A percentile compares a stretch with the other conserved stretches of the same genome.
These are phyloP conservation scores for Microtus ochrogaster DNA, from an alignment of 2,113 vertebrate species.

Conservation along the genomic window DNA sequence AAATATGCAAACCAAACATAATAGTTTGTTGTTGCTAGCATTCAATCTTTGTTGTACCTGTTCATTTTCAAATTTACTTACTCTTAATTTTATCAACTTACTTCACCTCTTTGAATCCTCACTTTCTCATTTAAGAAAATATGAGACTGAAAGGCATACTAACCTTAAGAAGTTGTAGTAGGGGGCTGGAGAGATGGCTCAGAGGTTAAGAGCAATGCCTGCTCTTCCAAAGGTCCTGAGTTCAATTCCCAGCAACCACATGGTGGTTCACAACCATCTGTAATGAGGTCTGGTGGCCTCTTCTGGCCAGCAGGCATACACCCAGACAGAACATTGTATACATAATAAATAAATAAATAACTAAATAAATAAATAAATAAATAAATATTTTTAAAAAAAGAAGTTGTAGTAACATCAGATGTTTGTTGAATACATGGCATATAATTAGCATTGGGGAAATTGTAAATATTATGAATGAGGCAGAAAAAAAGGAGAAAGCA, in stretches of 20 bases:
- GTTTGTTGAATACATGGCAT: background rate
- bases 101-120: background rate
- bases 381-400: background rate
- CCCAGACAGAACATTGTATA: no score
- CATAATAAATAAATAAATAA: no score
- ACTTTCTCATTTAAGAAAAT: constrained; percentile 15
- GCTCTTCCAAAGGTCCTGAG: no score
- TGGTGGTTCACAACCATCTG: no score
- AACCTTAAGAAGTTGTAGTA: background rate
- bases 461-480: background rate
- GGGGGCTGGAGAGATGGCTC: no score
- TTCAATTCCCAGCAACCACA: no score
- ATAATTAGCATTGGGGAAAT: background rate
- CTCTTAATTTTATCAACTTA: background rate
- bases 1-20: background rate
- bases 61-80: background rate
- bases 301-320: no score
- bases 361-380: no score
- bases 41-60: background rate
- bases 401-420: background rate
- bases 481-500: background rate
- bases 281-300: no score
- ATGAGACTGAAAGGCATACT: background rate
- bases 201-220: no score
- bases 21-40: background rate